phyloP scores from a whole-genome alignment of 1,140 invertebrate species.

The Bactericera cockerelli region DNA sequence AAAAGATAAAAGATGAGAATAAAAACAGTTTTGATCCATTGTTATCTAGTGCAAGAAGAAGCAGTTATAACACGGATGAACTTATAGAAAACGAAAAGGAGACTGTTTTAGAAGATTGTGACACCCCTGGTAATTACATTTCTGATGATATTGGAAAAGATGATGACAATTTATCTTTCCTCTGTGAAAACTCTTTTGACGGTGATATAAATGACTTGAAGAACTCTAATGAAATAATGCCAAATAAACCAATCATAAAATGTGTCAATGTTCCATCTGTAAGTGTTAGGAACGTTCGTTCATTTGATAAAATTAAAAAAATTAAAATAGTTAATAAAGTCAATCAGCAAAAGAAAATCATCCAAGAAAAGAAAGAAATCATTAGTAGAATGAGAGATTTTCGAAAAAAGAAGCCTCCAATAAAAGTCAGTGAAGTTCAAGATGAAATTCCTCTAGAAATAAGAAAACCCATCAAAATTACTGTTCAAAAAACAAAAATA shows the following conservation, averaged over 20 bases:
- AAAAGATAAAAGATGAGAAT: constrained; percentile 3
- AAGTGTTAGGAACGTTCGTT: not conserved
- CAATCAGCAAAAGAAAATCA: not conserved
- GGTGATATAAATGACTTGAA: constrained; percentile 1
- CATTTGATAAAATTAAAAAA: not conserved
- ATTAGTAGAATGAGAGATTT: not conserved
- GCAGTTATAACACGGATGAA: not conserved
- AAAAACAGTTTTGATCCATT: constrained; percentile 5
- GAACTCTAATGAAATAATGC: not conserved
- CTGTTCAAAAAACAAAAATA: not conserved
- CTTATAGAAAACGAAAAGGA: not conserved
- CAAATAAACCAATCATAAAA: not conserved
- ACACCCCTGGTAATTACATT: not conserved
- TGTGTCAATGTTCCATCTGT: not conserved
- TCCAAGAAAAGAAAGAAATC: not conserved
- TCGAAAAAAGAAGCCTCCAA: not conserved
- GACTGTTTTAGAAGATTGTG: not conserved
- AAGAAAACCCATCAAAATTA: constrained; percentile 1
- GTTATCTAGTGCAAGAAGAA: constrained; percentile 7
- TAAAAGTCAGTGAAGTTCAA: not conserved
- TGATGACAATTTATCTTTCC: not conserved
- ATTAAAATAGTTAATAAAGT: not conserved
- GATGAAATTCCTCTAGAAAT: not conserved
- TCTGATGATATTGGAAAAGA: constrained; percentile 4
- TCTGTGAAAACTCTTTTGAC: constrained; percentile 3